phyloP scores from a whole-genome alignment of 2,113 vertebrate species.

The Neofelis nebulosa region DNA sequence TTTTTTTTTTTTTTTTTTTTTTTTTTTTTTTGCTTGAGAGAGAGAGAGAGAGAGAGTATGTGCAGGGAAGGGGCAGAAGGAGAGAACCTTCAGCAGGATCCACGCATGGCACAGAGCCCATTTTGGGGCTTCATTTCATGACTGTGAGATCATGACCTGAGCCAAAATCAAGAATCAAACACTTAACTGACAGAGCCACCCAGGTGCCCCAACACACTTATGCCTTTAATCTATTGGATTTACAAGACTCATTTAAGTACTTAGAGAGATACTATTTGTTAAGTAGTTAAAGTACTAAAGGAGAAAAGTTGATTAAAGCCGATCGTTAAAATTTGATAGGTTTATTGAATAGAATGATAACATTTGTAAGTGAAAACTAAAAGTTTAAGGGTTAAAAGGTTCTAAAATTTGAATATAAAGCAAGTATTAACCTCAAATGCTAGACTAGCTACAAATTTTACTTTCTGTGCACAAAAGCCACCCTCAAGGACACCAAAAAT shows the following conservation, averaged over 20 bases:
- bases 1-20: background rate
- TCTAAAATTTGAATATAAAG: background rate
- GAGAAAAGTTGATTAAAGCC: background rate
- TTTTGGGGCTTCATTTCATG: no score
- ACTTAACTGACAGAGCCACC: no score
- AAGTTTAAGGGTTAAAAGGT: background rate
- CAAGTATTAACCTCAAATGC: background rate
- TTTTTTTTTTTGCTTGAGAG: no score
- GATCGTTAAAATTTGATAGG: background rate
- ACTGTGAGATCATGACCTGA: no score
- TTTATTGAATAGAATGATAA: background rate
- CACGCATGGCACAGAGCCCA: no score
- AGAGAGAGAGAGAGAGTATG: no score
- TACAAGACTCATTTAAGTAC: background rate
- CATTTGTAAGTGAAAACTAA: constrained; percentile 28
- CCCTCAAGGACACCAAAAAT: background rate
- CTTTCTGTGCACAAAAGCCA: background rate
- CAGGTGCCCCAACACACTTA: background rate
- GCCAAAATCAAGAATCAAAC: no score
- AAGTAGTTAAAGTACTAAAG: background rate
- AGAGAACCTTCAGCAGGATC: no score
- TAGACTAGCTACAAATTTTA: background rate
- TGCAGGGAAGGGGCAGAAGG: no score
- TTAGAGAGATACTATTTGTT: background rate
- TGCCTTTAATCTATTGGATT: background rate